Conservation (phyloP, 2,797 vertebrate species). For the Craterocephalus amniculus region DNA sequence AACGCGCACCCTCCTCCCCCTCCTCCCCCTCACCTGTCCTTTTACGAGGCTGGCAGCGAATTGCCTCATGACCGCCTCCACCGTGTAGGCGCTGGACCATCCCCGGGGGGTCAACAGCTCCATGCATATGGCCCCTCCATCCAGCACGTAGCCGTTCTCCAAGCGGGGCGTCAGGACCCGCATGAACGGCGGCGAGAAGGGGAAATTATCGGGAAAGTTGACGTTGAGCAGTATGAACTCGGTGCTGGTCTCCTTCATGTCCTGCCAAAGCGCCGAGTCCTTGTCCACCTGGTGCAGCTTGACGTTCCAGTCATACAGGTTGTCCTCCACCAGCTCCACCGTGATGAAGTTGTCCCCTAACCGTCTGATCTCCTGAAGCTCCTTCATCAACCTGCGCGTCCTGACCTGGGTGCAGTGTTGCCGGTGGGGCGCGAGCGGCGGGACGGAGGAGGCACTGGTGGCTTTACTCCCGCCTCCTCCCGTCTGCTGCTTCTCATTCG, state of each 20-base stretch:
- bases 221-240: slow-evolving; percentile 99
- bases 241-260: slow-evolving; percentile 99
- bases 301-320: slow-evolving; percentile 99
- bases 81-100: slow-evolving; percentile 99
- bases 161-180: slow-evolving; percentile 96
- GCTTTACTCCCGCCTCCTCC: slow-evolving; percentile 79
- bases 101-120: slow-evolving; percentile 98
- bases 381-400: slow-evolving; percentile 98
- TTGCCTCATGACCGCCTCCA: slow-evolving; percentile 99
- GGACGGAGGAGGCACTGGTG: slow-evolving; percentile 80
- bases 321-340: slow-evolving; percentile 99
- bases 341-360: slow-evolving; percentile 98
- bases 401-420: slow-evolving; percentile 97
- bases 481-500: slow-evolving; percentile 83
- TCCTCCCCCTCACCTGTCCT: slow-evolving; percentile 91
- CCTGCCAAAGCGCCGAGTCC: slow-evolving; percentile 99
- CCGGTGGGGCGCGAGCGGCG: slow-evolving; percentile 87
- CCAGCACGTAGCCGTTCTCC: slow-evolving; percentile 99
- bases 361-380: slow-evolving; percentile 97
- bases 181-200: slow-evolving; percentile 99
- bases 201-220: slow-evolving; percentile 99
- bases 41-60: slow-evolving; percentile 99
- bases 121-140: slow-evolving; percentile 99
- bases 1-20: slow-evolving; percentile 15
- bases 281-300: slow-evolving; percentile 99